Conservation (phyloP, 1,140 invertebrate species). For the Eurytemora carolleeae region DNA sequence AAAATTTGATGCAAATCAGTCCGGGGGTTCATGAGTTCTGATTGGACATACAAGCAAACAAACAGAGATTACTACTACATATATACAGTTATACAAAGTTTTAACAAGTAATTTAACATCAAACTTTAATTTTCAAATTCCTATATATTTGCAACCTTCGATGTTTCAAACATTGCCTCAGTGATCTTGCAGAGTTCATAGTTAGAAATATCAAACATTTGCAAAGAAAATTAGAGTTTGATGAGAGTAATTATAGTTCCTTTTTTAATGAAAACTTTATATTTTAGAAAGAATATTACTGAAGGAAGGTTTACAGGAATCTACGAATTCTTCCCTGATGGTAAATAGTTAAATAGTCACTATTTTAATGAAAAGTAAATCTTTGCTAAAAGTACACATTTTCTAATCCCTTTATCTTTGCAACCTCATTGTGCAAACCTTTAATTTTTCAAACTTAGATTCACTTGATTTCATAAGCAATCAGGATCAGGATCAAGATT, state of each 20-base stretch:
- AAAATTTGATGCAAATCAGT: no score
- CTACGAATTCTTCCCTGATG: slow-evolving; percentile 14
- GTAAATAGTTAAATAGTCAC: neutral
- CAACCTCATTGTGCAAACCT: no score
- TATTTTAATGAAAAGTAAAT: neutral
- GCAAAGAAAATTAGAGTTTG: neutral
- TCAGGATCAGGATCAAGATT: no score
- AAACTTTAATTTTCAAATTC: no score
- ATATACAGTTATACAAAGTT: no score
- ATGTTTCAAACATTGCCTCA: neutral
- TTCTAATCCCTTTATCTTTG: neutral
- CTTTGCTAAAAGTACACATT: neutral
- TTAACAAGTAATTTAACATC: no score
- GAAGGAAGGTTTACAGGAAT: slow-evolving; percentile 11
- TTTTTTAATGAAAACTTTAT: neutral
- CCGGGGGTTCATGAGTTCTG: no score
- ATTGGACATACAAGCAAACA: no score
- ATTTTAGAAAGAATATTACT: slow-evolving; percentile 7
- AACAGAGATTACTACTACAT: no score
- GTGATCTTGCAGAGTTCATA: slow-evolving; percentile 4
- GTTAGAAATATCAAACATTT: neutral
- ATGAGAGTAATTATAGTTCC: neutral
- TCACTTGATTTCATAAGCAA: no score
- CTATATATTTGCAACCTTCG: neutral
- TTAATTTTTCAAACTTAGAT: no score